These are phyloP conservation scores for Exocentrus adspersus DNA, from an alignment of 2,888 invertebrate species.

Conservation along the genomic window DNA sequence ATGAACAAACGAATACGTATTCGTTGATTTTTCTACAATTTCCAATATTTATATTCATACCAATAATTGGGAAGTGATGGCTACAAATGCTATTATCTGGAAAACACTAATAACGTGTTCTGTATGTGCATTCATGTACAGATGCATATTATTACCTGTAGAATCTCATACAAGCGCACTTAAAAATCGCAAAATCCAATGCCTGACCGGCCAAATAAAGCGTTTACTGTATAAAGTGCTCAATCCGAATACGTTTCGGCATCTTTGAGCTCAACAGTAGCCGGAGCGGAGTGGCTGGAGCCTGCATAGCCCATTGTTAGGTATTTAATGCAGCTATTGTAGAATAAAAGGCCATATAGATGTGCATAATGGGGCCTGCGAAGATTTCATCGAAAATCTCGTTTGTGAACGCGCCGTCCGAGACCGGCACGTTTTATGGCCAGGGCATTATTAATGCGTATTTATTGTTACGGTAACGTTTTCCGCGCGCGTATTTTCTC, in stretches of 20 bases:
- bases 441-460: constrained; percentile 34
- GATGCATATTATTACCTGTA: no score
- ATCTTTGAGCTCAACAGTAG: constrained; percentile 39
- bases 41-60: no score
- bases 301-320: constrained; percentile 46
- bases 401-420: constrained; percentile 34
- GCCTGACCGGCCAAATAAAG: constrained; percentile 28
- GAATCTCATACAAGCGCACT: no score
- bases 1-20: no score
- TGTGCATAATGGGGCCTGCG: constrained; percentile 43
- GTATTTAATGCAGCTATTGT: constrained; percentile 46
- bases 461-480: constrained; percentile 30
- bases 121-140: no score
- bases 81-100: no score
- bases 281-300: constrained; percentile 33
- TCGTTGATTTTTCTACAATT: no score
- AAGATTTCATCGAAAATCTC: constrained; percentile 46
- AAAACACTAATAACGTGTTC: no score
- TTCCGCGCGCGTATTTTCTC: constrained; percentile 19
- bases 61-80: no score
- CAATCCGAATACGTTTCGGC: constrained; percentile 38
- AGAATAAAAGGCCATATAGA: constrained; percentile 47
- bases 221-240: constrained; percentile 28
- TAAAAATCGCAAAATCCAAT: constrained; percentile 33
- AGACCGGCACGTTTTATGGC: constrained; percentile 37